phyloP scores from a whole-genome alignment of 64 coral and sea anemone genomes.

The Hydrozoanthus tunicans region DNA sequence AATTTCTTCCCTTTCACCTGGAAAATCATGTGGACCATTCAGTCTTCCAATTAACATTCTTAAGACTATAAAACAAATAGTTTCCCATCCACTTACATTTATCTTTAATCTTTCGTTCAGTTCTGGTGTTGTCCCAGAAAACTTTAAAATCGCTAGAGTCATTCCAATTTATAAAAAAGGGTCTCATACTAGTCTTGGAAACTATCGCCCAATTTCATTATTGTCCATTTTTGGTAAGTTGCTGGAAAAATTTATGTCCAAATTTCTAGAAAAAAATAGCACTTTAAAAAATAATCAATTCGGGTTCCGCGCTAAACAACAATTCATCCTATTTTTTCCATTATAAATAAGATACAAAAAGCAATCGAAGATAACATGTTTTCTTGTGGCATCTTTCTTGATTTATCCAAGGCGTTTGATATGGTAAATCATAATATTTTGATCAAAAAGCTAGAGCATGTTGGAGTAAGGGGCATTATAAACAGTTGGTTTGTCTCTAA shows the following conservation, averaged over 20 bases:
- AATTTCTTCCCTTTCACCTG: neutral
- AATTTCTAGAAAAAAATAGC: too few relatives aligned
- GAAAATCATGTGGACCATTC: too few relatives aligned
- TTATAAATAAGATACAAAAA: neutral
- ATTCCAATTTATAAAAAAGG: neutral
- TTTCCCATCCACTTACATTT: neutral
- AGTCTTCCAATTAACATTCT: neutral
- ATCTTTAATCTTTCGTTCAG: neutral
- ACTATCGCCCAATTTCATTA: neutral
- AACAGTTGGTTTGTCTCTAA: neutral
- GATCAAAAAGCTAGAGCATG: neutral
- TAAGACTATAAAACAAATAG: neutral
- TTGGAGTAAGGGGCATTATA: neutral
- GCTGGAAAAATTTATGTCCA: too few relatives aligned
- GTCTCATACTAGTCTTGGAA: constrained; percentile 1
- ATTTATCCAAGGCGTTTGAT: too few relatives aligned
- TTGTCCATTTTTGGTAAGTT: too few relatives aligned
- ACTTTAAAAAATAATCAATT: too few relatives aligned
- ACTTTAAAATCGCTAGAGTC: neutral
- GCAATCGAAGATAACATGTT: too few relatives aligned
- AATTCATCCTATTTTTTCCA: neutral
- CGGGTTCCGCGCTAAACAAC: neutral
- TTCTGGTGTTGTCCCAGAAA: neutral
- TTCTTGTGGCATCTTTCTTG: too few relatives aligned
- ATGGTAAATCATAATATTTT: too few relatives aligned